Conservation (phyloP, 2,113 vertebrate species). For the Pycnonotus jocosus region DNA sequence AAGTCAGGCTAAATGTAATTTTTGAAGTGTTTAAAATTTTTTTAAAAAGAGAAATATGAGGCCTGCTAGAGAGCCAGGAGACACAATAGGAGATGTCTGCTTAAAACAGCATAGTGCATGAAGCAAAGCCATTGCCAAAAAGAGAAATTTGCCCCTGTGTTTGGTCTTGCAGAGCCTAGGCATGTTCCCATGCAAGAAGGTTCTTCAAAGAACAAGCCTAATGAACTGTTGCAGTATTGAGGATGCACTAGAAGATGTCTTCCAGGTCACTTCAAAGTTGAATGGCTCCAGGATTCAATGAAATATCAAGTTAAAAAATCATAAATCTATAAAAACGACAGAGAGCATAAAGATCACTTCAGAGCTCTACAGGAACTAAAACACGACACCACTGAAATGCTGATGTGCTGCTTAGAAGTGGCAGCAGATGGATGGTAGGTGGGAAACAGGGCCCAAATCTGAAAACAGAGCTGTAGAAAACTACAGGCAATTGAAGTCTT, state of each 20-base stretch:
- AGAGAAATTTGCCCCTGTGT: not conserved
- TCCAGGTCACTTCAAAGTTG: not conserved
- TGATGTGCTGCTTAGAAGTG: not conserved
- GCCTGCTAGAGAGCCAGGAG: not conserved
- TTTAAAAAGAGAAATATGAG: not conserved
- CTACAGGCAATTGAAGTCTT: not conserved
- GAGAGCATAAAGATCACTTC: not conserved
- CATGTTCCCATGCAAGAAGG: not conserved
- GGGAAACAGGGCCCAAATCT: not conserved
- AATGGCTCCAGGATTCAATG: not conserved
- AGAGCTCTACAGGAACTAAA: not conserved
- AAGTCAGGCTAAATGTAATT: not conserved
- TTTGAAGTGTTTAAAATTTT: not conserved
- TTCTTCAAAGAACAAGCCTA: not conserved
- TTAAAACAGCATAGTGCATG: not conserved
- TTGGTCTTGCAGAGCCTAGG: not conserved
- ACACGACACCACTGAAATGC: not conserved
- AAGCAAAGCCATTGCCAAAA: not conserved
- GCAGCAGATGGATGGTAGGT: constrained; percentile 29
- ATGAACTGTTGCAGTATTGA: not conserved
- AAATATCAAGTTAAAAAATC: not conserved
- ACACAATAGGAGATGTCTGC: not conserved
- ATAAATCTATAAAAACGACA: not conserved
- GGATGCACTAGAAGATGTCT: not conserved
- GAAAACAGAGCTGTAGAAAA: not conserved